Evolutionary conservation across 2,888 invertebrate species (phyloP).

Genomic region (Sinodicranocentrus sp.): DNA sequence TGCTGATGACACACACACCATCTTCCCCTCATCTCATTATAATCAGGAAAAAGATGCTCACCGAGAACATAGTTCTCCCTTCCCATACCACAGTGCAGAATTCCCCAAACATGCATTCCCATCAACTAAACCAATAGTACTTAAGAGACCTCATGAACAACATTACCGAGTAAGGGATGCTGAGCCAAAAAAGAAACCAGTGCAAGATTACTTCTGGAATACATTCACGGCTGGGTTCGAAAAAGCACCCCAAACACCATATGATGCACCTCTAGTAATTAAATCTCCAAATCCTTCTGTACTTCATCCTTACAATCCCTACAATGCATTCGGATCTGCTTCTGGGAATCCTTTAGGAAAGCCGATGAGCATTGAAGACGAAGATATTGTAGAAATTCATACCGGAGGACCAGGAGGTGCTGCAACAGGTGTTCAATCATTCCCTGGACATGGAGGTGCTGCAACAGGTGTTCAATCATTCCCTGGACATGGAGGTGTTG

Average conservation of each 20-base stretch:
- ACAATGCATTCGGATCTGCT: neutral
- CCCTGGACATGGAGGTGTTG: no score
- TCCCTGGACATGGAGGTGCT: no score
- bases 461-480: constrained; percentile 11
- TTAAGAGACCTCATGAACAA: constrained; percentile 73
- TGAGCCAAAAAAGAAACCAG: constrained; percentile 66
- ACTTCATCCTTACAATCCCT: constrained; percentile 10
- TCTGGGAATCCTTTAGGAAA: constrained; percentile 7
- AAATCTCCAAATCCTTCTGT: constrained; percentile 40
- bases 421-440: constrained; percentile 13
- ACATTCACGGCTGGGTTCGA: constrained; percentile 29
- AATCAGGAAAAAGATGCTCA: constrained; percentile 31
- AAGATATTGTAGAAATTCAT: constrained; percentile 76
- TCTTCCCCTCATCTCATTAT: constrained; percentile 49
- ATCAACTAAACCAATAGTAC: constrained; percentile 68
- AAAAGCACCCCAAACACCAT: neutral
- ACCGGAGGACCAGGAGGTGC: constrained; percentile 64
- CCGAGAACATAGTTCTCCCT: constrained; percentile 27
- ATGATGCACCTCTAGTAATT: constrained; percentile 37
- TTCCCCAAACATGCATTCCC: constrained; percentile 3
- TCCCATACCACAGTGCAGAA: constrained; percentile 33
- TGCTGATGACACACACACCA: constrained; percentile 50
- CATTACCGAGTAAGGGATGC: constrained; percentile 51
- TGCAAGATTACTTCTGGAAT: constrained; percentile 72
- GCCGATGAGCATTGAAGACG: constrained; percentile 55